Base-by-base conservation (phyloP, 2,113 vertebrate species). In the Megaceryle torquata region DNA sequence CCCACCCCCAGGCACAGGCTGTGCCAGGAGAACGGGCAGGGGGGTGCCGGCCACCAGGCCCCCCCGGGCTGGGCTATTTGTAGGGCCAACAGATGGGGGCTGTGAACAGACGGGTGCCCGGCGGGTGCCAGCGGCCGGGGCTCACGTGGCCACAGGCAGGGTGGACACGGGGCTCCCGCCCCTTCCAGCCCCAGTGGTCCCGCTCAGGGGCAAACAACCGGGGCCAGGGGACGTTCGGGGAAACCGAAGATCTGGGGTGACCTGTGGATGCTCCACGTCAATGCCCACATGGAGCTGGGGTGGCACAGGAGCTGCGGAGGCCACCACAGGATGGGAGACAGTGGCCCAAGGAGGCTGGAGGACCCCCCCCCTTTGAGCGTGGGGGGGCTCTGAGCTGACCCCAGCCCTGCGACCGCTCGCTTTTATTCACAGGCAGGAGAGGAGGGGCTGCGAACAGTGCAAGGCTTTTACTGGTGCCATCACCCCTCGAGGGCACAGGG, bases 131-230 rank as follows among this genome's bases (percentile, higher is more conserved):
- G 72, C 1, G 10, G 11, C 9, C 2, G 1, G 31, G 50, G 57
- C 50, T 63, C 70, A 44, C 18, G 6, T 8, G 84, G 78, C 19
- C 0, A 5, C 1, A 28, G 57, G 15, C 37, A 5, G 10, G 7
- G 25, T 1, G 16, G 28, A 18, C 2, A 0, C 0, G 5, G n/a
- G 51, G 16, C 6, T 29, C 21, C 35, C 20, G 39, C 33, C 21
- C 41, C 51, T 24, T 31, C 64, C 65, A 3, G 44, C 5, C 3
- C 0, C 2, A 8, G 67, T 25, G 90, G 68, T 48, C 54, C 67
- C 37, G 2, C 15, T 13, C 13, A 13, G 2, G 18, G 31, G 69
- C 15, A 10, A 46, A 33, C 13, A 35, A 41, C 41, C 31, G 31
- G 31, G 31, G 44, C 43, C 4, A 1, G 10, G 39, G 56, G 13